Conservation (phyloP, 2,888 invertebrate species). For the Melieria crassipennis region DNA sequence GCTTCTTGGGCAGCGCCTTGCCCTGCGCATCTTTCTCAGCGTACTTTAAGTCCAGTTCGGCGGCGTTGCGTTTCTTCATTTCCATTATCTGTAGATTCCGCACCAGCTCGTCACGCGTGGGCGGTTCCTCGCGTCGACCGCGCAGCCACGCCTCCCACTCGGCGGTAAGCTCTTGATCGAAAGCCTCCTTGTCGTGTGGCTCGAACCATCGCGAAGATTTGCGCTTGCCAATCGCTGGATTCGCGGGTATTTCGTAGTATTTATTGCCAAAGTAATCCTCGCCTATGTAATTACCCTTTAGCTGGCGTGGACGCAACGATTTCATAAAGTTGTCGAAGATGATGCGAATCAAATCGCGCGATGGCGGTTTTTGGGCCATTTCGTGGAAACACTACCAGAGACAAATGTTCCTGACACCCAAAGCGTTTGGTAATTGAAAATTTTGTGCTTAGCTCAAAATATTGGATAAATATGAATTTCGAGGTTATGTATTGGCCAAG, state of each 20-base stretch:
- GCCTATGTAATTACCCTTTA: slow-evolving; percentile 71
- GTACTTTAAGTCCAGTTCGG: slow-evolving; percentile 72
- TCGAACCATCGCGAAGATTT: slow-evolving; percentile 78
- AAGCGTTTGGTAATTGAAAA: not conserved
- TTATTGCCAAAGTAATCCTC: slow-evolving; percentile 84
- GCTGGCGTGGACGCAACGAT: slow-evolving; percentile 67
- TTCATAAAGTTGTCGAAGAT: slow-evolving; percentile 62
- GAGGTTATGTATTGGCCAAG: not conserved
- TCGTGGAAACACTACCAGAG: not conserved
- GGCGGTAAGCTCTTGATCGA: slow-evolving; percentile 79
- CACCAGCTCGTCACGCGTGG: slow-evolving; percentile 77
- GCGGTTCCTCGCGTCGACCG: slow-evolving; percentile 74
- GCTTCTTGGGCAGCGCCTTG: slow-evolving; percentile 58
- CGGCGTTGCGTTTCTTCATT: slow-evolving; percentile 80
- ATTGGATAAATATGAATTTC: not conserved
- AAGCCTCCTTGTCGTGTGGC: slow-evolving; percentile 71
- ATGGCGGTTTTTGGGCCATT: slow-evolving; percentile 58
- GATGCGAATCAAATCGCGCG: slow-evolving; percentile 60
- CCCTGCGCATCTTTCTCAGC: slow-evolving; percentile 56
- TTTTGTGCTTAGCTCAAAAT: not conserved
- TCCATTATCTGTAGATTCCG: slow-evolving; percentile 77
- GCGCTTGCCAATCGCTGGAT: slow-evolving; percentile 73
- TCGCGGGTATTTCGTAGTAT: slow-evolving; percentile 81
- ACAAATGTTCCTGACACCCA: slow-evolving; percentile 6
- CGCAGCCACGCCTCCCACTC: slow-evolving; percentile 93